Evolutionary conservation across 2,888 invertebrate species (phyloP), one percentile per base, ranked within the genome.

Genomic region (Biston stratarius): DNA sequence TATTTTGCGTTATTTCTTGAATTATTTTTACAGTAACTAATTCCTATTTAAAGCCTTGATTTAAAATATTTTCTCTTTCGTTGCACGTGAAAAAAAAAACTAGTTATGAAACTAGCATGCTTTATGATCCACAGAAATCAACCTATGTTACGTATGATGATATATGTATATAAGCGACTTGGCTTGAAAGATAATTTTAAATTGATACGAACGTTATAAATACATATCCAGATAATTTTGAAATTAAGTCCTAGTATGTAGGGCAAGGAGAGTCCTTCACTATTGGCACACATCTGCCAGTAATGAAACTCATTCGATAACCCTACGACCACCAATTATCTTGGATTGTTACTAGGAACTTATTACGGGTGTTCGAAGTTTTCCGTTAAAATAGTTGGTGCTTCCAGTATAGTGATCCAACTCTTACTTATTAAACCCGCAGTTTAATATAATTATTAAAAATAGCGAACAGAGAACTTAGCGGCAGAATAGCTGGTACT

Each of bases 241-340:
- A 55, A 24, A 42, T 55, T 24, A 55, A 53, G 14, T 40, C 24
- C 10, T 34, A 24, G 49, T 49, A 0, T 24, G 24, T 63, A 34
- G 62, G 12, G 42, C 56, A 63, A 56, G 49, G 49, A 40, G 34
- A 49, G 56, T 40, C 48, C 42, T 44, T 63, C 44, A 7, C 56
- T 49, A 53, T 56, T 56, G 48, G 48, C 56, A 56, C 49, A 56
- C 40, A 49, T 56, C n/a, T 42, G 6, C 33, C 24, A 56, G 40
- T 52, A 34, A 44, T 36, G 56, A 49, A 56, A 67, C 53, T 52
- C 11, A 40, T 51, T 67, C 15, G 57, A 67, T 65, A 59, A 55
- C 52, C 59, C 40, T 34, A 51, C 36, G 40, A 61, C 55, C 48
- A 15, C 11, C n/a, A 60, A 24, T 49, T 49, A 47, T 59, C 14